Base-by-base conservation (phyloP, 2,113 vertebrate genomes). In the Fulmarus glacialis region DNA sequence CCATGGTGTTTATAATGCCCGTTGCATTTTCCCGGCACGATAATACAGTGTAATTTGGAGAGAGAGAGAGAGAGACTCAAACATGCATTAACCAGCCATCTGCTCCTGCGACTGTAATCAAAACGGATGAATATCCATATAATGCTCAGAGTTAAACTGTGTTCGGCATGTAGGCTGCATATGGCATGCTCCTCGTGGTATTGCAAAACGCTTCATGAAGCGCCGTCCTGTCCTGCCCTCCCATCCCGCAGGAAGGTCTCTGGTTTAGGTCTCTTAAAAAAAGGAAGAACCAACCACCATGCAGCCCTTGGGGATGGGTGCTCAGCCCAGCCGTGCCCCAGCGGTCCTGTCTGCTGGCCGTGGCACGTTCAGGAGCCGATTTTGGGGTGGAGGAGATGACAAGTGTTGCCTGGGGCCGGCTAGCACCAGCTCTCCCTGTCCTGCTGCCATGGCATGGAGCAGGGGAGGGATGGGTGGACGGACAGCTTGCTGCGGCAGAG, bases 51-150 rank as follows among this genome's bases (percentile, higher is more conserved):
- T 72, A 67, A 82, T 87, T 82, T 95, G 59, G 56, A n/a, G 56
- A 75, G 74, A 9, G 38, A 75, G 74, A 9, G 38, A 92, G 60
- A 50, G 59, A 47, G 90, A 66, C 75, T 95, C 63, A 67, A 81
- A 87, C 30, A 6, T 45, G 60, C 68, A 66, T 91, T 96, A 93
- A 68, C 15, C 78, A 84, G 67, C 92, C 92, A 95, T 97, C 94
- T 96, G 93, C 87, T 95, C 42, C 63, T 58, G 87, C 5, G 38
- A 48, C 75, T 73, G 71, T 67, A 60, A 91, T 93, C 56, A 87
- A 82, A 93, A 45, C 1, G 17, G 78, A 80, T 83, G 82, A 71
- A 77, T 71, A 36, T 78, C 62, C 1, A 0, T 63, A 12, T 11
- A 92, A 59, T 4, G 7, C 50, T 94, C 1, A 2, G 34, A 72